Conservation (phyloP, 2,888 invertebrate genomes). For the Drymonia ruficornis region DNA sequence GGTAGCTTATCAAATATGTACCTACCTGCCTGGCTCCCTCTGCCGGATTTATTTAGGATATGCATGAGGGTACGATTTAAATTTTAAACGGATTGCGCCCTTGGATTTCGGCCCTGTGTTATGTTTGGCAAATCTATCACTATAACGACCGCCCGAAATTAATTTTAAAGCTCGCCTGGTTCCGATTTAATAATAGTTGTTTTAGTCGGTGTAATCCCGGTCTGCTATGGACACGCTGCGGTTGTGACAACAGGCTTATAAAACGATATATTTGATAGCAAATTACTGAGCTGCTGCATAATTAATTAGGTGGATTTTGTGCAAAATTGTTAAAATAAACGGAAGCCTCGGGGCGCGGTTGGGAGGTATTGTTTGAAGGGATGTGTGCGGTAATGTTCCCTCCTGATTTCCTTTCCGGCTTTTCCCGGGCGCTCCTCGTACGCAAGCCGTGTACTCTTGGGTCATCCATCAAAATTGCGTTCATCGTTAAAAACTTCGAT, state of each 20-base stretch:
- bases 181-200: slow-evolving; percentile 73
- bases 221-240: slow-evolving; percentile 50
- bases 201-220: slow-evolving; percentile 63
- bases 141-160: slow-evolving; percentile 53
- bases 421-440: slow-evolving; percentile 24
- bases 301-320: slow-evolving; percentile 49
- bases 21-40: slow-evolving; percentile 73
- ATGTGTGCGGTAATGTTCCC: slow-evolving; percentile 31
- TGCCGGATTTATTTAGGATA: slow-evolving; percentile 84
- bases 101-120: slow-evolving; percentile 78
- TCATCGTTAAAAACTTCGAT: slow-evolving; percentile 31
- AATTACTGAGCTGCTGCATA: slow-evolving; percentile 50
- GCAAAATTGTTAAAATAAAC: slow-evolving; percentile 40
- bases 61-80: slow-evolving; percentile 84
- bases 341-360: slow-evolving; percentile 27
- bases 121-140: slow-evolving; percentile 80
- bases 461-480: slow-evolving; percentile 42
- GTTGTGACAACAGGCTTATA: slow-evolving; percentile 63
- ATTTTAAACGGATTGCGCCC: slow-evolving; percentile 85
- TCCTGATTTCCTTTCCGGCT: slow-evolving; percentile 21
- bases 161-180: slow-evolving; percentile 62
- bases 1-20: slow-evolving; percentile 83
- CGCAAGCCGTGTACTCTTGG: slow-evolving; percentile 20
- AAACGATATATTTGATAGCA: slow-evolving; percentile 53
- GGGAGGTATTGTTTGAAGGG: slow-evolving; percentile 38